These are phyloP conservation scores for Strongylocentrotus purpuratus DNA, from an alignment of 35 echinoderm and acorn worm species.

Conservation along the genomic window DNA sequence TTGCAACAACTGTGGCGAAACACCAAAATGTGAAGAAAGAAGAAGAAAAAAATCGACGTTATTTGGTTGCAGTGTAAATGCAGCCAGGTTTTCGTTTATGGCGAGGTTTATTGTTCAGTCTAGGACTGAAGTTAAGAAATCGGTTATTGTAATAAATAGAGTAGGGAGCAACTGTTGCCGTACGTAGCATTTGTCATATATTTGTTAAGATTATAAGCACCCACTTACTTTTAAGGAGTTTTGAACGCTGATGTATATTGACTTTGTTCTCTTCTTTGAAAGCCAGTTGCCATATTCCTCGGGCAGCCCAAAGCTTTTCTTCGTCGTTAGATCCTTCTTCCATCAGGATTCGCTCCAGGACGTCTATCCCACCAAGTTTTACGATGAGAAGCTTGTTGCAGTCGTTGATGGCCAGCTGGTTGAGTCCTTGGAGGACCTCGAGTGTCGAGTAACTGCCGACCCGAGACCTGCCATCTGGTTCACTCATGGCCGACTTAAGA, in stretches of 20 bases:
- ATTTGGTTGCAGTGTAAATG: too few relatives aligned
- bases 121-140: too few relatives aligned
- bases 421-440: conserved; percentile 66
- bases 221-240: conserved; percentile 57
- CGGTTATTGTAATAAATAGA: too few relatives aligned
- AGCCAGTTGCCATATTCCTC: conserved; percentile 71
- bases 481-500: conserved; percentile 60
- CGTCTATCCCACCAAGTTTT: conserved; percentile 52
- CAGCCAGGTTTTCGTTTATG: too few relatives aligned
- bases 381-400: conserved; percentile 74
- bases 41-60: too few relatives aligned
- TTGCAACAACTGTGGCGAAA: too few relatives aligned
- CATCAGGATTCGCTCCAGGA: conserved; percentile 42
- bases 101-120: too few relatives aligned
- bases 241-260: conserved; percentile 44
- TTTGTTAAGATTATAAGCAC: neutral
- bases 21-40: too few relatives aligned
- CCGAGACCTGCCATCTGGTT: neutral
- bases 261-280: conserved; percentile 65
- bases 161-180: too few relatives aligned
- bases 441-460: conserved; percentile 55
- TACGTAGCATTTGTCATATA: neutral
- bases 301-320: conserved; percentile 52
- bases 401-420: conserved; percentile 77
- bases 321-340: conserved; percentile 34